phyloP scores from a whole-genome alignment of 2,888 invertebrate species.

The Aspidapion aeneum region DNA sequence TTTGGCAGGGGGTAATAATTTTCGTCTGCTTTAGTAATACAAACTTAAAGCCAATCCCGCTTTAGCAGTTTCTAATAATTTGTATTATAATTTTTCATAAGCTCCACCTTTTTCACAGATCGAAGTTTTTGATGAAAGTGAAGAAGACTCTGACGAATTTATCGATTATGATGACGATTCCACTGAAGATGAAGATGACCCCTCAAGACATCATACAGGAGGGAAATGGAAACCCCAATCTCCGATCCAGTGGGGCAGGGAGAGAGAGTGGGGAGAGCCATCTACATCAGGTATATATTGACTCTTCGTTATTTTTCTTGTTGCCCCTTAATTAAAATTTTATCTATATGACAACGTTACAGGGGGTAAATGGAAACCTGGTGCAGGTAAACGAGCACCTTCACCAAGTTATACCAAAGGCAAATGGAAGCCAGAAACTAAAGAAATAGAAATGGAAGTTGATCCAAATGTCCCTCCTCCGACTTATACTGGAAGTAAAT shows the following conservation, averaged over 20 bases:
- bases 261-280: conserved; percentile 55
- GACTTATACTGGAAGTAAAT: conserved; percentile 56
- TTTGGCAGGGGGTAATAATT: too few species aligned
- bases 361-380: conserved; percentile 62
- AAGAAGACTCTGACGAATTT: conserved; percentile 40
- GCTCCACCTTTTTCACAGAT: background rate
- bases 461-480: conserved; percentile 26
- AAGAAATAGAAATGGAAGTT: conserved; percentile 17
- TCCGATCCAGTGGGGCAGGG: conserved; percentile 42
- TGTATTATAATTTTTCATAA: too few species aligned
- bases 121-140: conserved; percentile 32
- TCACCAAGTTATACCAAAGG: conserved; percentile 54
- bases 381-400: conserved; percentile 26
- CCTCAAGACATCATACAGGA: conserved; percentile 57
- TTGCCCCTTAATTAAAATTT: too few species aligned
- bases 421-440: conserved; percentile 51
- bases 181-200: conserved; percentile 49
- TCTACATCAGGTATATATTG: conserved; percentile 48
- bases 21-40: too few species aligned
- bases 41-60: too few species aligned
- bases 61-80: too few species aligned
- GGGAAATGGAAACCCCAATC: conserved; percentile 73
- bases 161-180: conserved; percentile 39
- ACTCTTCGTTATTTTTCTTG: too few species aligned
- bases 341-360: too few species aligned